Evolutionary conservation across 2,113 vertebrate species (phyloP).

Genomic region (Ochotona curzoniae): DNA sequence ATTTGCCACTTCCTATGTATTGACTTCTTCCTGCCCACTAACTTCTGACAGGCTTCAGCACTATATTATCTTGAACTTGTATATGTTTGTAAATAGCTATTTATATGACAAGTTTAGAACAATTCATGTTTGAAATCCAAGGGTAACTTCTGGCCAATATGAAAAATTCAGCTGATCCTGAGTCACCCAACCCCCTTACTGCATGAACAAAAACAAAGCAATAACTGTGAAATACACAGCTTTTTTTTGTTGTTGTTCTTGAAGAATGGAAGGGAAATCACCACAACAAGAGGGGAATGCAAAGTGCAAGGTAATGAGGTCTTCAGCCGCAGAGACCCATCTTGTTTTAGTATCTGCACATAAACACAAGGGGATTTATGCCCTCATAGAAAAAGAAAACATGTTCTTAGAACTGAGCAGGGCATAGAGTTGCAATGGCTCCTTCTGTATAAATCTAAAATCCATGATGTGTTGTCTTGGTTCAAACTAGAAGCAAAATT

Average conservation of each 20-base stretch:
- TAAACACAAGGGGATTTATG: neutral
- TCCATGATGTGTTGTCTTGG: neutral
- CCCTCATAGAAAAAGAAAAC: neutral
- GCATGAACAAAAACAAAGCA: neutral
- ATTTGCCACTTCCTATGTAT: neutral
- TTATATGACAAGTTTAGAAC: neutral
- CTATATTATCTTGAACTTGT: neutral
- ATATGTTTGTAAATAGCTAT: neutral
- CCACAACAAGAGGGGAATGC: neutral
- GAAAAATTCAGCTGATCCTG: neutral
- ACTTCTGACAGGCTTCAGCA: neutral
- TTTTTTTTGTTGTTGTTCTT: neutral
- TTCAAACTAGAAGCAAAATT: neutral
- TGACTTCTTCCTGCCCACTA: neutral
- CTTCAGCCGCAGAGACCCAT: neutral
- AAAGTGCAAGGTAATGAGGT: neutral
- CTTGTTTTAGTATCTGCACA: neutral
- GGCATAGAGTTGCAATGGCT: neutral
- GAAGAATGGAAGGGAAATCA: neutral
- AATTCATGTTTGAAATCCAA: neutral
- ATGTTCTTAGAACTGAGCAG: neutral
- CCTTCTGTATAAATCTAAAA: neutral
- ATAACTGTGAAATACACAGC: neutral
- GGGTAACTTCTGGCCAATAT: neutral
- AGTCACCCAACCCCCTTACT: neutral